Evolutionary conservation across 2,797 vertebrate genomes (phyloP).

Genomic region (Kryptolebias ocellatus): DNA sequence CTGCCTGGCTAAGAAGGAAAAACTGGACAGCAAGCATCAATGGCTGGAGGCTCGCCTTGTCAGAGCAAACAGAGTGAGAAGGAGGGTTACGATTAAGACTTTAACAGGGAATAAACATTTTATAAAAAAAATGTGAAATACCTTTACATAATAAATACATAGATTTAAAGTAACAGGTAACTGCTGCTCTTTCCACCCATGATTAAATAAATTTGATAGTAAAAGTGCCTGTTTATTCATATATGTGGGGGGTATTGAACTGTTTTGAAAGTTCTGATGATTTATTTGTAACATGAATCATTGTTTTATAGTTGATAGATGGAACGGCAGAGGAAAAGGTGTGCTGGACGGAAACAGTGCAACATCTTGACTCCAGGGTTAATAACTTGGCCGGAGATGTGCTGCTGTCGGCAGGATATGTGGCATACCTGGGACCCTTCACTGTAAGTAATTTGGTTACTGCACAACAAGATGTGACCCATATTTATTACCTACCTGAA

Average conservation of each 20-base stretch:
- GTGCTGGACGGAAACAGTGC: slow-evolving; percentile 89
- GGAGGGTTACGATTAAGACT: background rate
- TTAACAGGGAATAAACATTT: background rate
- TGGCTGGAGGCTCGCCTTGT: slow-evolving; percentile 86
- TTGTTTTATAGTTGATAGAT: slow-evolving; percentile 84
- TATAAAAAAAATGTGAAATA: background rate
- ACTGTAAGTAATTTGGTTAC: slow-evolving; percentile 82
- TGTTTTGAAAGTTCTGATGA: too few species aligned
- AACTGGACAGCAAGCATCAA: slow-evolving; percentile 87
- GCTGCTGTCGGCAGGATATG: slow-evolving; percentile 87
- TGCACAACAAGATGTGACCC: background rate
- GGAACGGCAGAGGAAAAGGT: slow-evolving; percentile 90
- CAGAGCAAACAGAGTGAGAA: slow-evolving; percentile 85
- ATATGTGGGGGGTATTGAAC: too few species aligned
- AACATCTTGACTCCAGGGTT: slow-evolving; percentile 87
- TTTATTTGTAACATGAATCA: too few species aligned
- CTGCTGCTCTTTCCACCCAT: too few species aligned
- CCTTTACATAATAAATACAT: background rate
- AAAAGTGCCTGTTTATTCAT: too few species aligned
- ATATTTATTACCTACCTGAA: too few species aligned
- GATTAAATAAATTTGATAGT: too few species aligned
- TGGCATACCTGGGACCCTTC: slow-evolving; percentile 93
- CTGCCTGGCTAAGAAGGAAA: slow-evolving; percentile 87
- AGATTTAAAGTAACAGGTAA: too few species aligned
- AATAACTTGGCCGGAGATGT: slow-evolving; percentile 88